Evolutionary conservation across 1,140 invertebrate species (phyloP).

Genomic region (Diploscapter pachys): DNA sequence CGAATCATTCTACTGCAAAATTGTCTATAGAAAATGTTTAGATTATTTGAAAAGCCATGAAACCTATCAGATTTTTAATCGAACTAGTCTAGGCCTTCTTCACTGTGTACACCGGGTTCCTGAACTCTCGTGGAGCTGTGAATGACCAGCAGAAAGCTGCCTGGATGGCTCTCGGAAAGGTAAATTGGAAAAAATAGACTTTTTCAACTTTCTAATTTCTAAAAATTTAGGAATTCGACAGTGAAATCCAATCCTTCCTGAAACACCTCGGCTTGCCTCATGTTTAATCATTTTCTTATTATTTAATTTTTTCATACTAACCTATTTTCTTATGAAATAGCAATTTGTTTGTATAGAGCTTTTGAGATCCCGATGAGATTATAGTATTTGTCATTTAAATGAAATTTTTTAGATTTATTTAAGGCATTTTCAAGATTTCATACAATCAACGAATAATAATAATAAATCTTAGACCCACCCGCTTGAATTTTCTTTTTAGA

Average conservation of each 20-base stretch:
- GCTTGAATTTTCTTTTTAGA: no score
- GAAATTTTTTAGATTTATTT: background rate
- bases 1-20: no score
- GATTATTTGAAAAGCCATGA: no score
- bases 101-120: constrained; percentile 39
- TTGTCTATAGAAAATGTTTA: no score
- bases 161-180: constrained; percentile 40
- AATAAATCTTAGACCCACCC: no score
- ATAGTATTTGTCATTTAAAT: background rate
- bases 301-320: background rate
- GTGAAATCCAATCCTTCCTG: constrained; percentile 35
- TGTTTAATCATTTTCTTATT: constrained; percentile 3
- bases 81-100: constrained; percentile 36
- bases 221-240: constrained; percentile 30
- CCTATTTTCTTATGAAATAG: background rate
- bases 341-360: background rate
- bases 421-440: background rate
- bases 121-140: constrained; percentile 30
- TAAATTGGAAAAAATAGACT: background rate
- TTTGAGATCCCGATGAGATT: background rate
- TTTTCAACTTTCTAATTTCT: no score
- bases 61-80: no score
- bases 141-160: constrained; percentile 38
- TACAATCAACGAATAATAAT: background rate
- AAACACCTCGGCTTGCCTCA: constrained; percentile 34